Evolutionary conservation across 2,888 invertebrate species (phyloP).

Genomic region (Ellobium chinense): DNA sequence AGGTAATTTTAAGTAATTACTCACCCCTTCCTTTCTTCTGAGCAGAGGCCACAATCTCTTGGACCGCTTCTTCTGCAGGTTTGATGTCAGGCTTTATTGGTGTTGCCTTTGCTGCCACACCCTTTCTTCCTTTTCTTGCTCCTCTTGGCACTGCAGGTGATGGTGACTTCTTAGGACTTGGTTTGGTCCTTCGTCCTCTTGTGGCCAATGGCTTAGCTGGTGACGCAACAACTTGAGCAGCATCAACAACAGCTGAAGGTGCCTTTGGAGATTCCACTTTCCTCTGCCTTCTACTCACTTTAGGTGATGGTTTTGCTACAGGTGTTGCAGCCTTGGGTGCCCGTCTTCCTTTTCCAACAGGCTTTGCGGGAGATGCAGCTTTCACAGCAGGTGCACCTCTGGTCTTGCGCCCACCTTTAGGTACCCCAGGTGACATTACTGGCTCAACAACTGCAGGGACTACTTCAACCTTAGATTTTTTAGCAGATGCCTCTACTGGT

Average conservation of each 20-base stretch:
- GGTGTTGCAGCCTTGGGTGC: neutral
- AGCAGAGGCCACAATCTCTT: neutral
- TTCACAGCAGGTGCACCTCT: neutral
- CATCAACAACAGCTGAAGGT: neutral
- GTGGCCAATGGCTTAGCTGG: neutral
- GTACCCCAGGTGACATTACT: neutral
- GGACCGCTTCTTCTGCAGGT: neutral
- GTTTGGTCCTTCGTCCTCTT: neutral
- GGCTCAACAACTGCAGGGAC: neutral
- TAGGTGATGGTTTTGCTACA: constrained; percentile 4
- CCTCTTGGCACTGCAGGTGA: neutral
- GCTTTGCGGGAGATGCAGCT: neutral
- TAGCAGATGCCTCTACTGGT: neutral
- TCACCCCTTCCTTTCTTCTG: neutral
- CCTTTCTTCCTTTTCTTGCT: neutral
- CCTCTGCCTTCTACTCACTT: too few relatives aligned
- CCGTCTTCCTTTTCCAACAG: neutral
- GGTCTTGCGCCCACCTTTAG: neutral
- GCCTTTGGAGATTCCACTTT: neutral
- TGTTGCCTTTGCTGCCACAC: neutral
- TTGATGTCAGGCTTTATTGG: neutral
- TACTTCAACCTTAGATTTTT: neutral
- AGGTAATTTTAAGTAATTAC: neutral
- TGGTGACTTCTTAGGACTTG: neutral
- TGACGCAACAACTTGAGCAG: neutral